Base-by-base conservation (phyloP, 2,113 vertebrate species). In the Penelope pileata region DNA sequence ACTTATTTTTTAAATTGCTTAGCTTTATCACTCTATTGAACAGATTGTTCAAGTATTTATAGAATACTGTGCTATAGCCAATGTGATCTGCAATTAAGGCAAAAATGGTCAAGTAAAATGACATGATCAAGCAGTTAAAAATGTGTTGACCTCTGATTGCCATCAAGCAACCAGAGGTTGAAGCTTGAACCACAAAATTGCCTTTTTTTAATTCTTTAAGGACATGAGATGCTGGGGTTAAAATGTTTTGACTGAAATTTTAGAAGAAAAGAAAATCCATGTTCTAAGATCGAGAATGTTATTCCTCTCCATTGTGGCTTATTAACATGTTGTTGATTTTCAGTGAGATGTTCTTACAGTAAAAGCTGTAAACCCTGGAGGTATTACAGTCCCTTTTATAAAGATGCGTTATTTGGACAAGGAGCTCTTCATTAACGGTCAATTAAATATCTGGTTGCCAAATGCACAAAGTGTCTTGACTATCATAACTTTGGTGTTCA, bases 1-100 rank as follows among this genome's bases (percentile, higher is more conserved):
- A 95, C 93, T 95, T 96, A 93, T 94, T 97, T 97, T 96, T 97
- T 81, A 96, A 97, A 96, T 95, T 95, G 94, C 96, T 97, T 96
- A 95, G 96, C 76, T 97, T 96, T 97, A 96, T 97, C 96, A 93
- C 96, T 90, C 89, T 97, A 88, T 94, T 86, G 95, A 97, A 91
- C 95, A 87, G 95, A 95, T 94, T 83, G 94, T 73, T 87, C 79
- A 80, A 86, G 94, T 95, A 94, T 94, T 96, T 95, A 97, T 90
- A 95, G 98, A 96, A 95, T 94, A 88, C 83, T 83, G 67, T 74
- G 67, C 63, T 60, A 69, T 85, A 83, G 88, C 78, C 87, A 72
- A 36, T 34, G 56, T 91, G 81, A 96, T 90, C 54, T 91, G 88
- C 81, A 95, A 96, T 76, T 75, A 93, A 72, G 59, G 86, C 86